Evolutionary conservation across 2,888 invertebrate species (phyloP).

Genomic region (Nomada fabriciana): DNA sequence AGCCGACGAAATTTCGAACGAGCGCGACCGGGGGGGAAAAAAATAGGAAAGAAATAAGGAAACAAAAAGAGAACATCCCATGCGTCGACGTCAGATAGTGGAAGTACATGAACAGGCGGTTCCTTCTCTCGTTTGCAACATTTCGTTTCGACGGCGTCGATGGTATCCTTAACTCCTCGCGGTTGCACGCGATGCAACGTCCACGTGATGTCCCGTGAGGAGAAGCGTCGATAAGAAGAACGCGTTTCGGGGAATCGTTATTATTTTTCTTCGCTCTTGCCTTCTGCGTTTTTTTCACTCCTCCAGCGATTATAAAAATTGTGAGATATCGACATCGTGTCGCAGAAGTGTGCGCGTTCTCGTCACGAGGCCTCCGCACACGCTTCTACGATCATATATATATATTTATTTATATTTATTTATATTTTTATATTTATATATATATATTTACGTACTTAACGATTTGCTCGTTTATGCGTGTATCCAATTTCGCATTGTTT

Average conservation of each 20-base stretch:
- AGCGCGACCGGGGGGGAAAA: neutral
- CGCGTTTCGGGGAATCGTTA: conserved; percentile 9
- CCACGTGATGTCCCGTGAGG: conserved; percentile 9
- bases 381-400: conserved; percentile 62
- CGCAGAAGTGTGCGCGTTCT: conserved; percentile 36
- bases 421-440: conserved; percentile 58
- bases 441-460: conserved; percentile 64
- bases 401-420: conserved; percentile 42
- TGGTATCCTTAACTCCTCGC: conserved; percentile 6
- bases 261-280: neutral
- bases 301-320: conserved; percentile 54
- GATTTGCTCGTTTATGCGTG: conserved; percentile 56
- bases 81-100: neutral
- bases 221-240: conserved; percentile 11
- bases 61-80: neutral
- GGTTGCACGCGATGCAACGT: conserved; percentile 16
- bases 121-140: neutral
- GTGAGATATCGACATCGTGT: conserved; percentile 54
- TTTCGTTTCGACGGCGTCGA: neutral
- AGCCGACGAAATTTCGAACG: conserved; percentile 35
- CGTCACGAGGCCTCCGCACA: conserved; percentile 17
- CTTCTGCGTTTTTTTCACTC: neutral
- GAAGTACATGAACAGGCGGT: neutral
- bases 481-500: conserved; percentile 29
- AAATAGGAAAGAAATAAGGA: neutral